These are phyloP conservation scores for Acanthosepion esculentum DNA, from an alignment of 2,888 invertebrate species.

Conservation along the genomic window DNA sequence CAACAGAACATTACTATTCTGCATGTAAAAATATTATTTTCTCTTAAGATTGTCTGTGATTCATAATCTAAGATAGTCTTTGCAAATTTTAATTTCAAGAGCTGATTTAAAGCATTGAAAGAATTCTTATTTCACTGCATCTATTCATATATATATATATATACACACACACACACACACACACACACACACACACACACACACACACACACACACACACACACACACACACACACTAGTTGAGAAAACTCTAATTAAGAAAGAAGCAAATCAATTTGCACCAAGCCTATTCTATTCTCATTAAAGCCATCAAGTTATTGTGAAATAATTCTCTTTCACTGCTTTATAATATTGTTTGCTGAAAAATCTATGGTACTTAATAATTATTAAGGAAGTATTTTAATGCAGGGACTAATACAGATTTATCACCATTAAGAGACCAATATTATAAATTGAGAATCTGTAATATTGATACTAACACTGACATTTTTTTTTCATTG, in stretches of 20 bases:
- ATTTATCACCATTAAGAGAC: background rate
- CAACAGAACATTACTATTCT: background rate
- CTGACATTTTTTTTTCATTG: background rate
- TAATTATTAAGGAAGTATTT: background rate
- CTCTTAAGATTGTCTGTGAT: background rate
- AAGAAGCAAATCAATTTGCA: background rate
- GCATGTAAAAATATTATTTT: background rate
- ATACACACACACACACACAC: accelerated
- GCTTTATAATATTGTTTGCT: background rate
- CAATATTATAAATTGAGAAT: background rate
- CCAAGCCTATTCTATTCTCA: background rate
- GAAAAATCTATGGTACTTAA: background rate
- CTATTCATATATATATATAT: background rate
- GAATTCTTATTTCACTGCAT: background rate
- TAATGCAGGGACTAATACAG: background rate
- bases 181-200: too few relatives aligned
- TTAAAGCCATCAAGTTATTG: background rate
- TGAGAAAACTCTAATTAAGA: background rate
- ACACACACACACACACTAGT: too few relatives aligned
- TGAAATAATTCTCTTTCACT: background rate
- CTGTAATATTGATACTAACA: background rate
- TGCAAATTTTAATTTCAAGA: background rate
- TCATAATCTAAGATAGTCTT: background rate
- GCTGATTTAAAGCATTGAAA: background rate
- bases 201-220: accelerated